Percentiles rank a stretch among this genome's conserved stretches.
phyloP scores from a whole-genome alignment of 2,113 vertebrate species.

The Pteropus alecto region DNA sequence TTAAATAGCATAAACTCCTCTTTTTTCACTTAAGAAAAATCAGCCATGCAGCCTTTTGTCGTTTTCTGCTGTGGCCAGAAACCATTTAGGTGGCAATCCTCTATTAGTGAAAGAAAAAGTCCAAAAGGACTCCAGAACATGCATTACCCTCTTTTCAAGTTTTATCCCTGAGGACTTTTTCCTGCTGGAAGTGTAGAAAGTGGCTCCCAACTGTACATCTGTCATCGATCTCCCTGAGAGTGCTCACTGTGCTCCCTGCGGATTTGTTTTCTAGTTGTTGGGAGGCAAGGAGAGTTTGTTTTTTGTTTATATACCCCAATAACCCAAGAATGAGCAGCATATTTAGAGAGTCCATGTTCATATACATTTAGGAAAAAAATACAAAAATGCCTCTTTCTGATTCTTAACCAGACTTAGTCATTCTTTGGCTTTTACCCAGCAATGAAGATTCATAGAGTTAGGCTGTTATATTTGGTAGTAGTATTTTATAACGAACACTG shows the following conservation, averaged over 20 bases:
- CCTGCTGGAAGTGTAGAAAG: slow-evolving; percentile 67
- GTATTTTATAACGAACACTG: neutral
- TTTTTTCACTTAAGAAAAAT: slow-evolving; percentile 77
- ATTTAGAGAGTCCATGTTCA: neutral
- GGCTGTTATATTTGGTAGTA: neutral
- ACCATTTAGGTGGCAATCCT: slow-evolving; percentile 59
- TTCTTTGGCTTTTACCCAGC: slow-evolving; percentile 3
- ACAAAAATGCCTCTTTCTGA: neutral
- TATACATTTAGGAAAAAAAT: neutral
- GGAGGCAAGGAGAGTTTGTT: slow-evolving; percentile 51
- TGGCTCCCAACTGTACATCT: slow-evolving; percentile 77
- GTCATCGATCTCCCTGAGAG: slow-evolving; percentile 74
- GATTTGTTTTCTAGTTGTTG: slow-evolving; percentile 74
- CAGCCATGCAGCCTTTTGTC: slow-evolving; percentile 75
- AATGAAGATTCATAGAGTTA: neutral
- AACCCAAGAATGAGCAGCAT: slow-evolving; percentile 15
- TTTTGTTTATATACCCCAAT: slow-evolving; percentile 62
- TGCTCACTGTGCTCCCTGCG: slow-evolving; percentile 57
- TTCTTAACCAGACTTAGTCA: neutral
- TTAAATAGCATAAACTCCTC: slow-evolving; percentile 51
- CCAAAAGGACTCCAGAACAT: slow-evolving; percentile 64
- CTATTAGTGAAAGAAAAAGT: slow-evolving; percentile 40
- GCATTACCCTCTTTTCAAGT: slow-evolving; percentile 67
- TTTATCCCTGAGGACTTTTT: slow-evolving; percentile 72
- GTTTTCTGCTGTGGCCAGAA: slow-evolving; percentile 76